These are phyloP conservation scores for Sylvicola cinctus DNA, from an alignment of 2,888 invertebrate genomes.

Conservation along the genomic window DNA sequence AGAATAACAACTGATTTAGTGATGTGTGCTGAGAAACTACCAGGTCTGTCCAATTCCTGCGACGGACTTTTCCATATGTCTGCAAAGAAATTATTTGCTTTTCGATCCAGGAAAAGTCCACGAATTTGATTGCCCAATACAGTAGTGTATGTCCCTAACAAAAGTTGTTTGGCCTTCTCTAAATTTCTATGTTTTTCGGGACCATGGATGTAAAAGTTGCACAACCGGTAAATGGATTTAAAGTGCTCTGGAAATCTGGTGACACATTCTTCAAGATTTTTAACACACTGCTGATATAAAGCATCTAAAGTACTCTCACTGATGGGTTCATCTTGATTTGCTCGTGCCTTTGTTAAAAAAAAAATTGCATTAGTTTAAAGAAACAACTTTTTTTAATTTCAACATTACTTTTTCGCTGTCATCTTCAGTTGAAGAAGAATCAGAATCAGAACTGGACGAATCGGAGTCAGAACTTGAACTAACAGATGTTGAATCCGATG, in stretches of 20 bases:
- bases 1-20: constrained; percentile 62
- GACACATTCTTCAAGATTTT: constrained; percentile 67
- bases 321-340: constrained; percentile 11
- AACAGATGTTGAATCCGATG: constrained; percentile 27
- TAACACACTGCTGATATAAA: constrained; percentile 45
- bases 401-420: constrained; percentile 4
- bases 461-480: constrained; percentile 31
- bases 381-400: neutral
- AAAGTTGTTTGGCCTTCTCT: constrained; percentile 45
- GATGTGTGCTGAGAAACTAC: constrained; percentile 82
- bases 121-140: constrained; percentile 43
- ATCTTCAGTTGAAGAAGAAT: constrained; percentile 1
- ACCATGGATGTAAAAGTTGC: constrained; percentile 61
- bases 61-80: constrained; percentile 85
- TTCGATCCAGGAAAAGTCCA: constrained; percentile 72
- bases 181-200: constrained; percentile 42
- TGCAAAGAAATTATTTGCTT: constrained; percentile 68
- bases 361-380: too few relatives aligned
- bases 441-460: constrained; percentile 24
- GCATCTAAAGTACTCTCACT: constrained; percentile 19
- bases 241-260: constrained; percentile 78
- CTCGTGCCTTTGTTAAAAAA: too few relatives aligned
- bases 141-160: constrained; percentile 46
- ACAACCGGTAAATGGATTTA: constrained; percentile 75
- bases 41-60: constrained; percentile 77